These are phyloP conservation scores for Ypsolopha sequella DNA, from an alignment of 2,888 invertebrate genomes.

Conservation along the genomic window DNA sequence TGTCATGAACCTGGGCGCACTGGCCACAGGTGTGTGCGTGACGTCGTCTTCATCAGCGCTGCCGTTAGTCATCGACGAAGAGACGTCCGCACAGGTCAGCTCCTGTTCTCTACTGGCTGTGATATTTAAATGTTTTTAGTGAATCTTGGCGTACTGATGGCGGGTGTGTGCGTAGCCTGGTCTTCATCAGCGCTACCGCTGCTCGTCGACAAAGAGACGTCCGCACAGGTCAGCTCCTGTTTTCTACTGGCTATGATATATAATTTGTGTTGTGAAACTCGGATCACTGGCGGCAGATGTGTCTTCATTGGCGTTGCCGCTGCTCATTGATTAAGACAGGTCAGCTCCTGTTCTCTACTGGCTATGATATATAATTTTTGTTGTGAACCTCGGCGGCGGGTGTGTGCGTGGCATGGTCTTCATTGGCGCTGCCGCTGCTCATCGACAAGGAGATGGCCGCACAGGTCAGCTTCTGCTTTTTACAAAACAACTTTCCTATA, in stretches of 20 bases:
- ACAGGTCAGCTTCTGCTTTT: too few species aligned
- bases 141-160: conserved; percentile 67
- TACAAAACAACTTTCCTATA: too few species aligned
- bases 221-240: too few species aligned
- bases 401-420: conserved; percentile 71
- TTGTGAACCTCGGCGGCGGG: conserved; percentile 72
- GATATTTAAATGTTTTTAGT: conserved; percentile 47
- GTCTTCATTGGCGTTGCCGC: conserved; percentile 63
- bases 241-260: neutral
- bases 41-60: conserved; percentile 72
- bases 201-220: conserved; percentile 21
- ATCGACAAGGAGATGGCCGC: conserved; percentile 12
- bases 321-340: conserved; percentile 26
- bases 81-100: neutral
- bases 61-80: conserved; percentile 35
- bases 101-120: too few species aligned
- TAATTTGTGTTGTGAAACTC: conserved; percentile 61
- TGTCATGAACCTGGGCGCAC: conserved; percentile 69
- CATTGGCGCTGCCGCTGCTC: conserved; percentile 61
- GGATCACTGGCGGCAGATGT: conserved; percentile 69
- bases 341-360: too few species aligned
- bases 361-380: conserved; percentile 17
- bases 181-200: conserved; percentile 66
- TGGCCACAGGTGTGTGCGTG: conserved; percentile 68
- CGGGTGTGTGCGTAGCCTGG: conserved; percentile 72